These are phyloP conservation scores for Laterallus jamaicensis DNA, from an alignment of 2,113 vertebrate species.

Conservation along the genomic window DNA sequence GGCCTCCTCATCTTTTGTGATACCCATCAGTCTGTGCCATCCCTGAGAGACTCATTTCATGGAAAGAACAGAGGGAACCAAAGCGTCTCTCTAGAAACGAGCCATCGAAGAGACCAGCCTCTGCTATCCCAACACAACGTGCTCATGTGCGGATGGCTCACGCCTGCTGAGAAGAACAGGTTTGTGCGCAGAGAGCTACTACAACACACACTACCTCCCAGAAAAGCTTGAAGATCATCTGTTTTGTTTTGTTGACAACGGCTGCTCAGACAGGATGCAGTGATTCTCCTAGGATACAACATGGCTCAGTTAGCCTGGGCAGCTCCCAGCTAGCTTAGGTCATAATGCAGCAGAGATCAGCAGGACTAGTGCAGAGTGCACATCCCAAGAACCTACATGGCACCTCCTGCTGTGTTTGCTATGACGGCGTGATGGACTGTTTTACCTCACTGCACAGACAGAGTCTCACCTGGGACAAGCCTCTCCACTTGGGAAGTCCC, in stretches of 20 bases:
- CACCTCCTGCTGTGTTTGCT: background rate
- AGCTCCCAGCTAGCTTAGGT: background rate
- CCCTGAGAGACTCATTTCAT: background rate
- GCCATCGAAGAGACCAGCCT: background rate
- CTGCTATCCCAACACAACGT: background rate
- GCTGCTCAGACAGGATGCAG: background rate
- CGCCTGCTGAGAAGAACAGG: background rate
- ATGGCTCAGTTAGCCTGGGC: background rate
- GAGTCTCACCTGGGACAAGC: background rate
- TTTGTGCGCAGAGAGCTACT: background rate
- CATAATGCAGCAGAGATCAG: background rate
- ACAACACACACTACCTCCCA: background rate
- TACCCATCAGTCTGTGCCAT: background rate
- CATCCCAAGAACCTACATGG: background rate
- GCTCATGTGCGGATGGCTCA: background rate
- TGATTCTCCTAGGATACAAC: background rate
- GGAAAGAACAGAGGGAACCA: background rate
- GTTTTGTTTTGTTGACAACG: background rate
- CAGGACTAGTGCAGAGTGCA: background rate
- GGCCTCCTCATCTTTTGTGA: background rate
- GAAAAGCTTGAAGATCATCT: background rate
- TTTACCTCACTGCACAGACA: background rate
- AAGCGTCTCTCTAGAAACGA: background rate
- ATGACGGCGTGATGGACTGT: background rate
- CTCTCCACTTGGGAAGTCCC: conserved; percentile 30